Conservation (phyloP, 1,140 invertebrate genomes). For the Calephelis nemesis region DNA sequence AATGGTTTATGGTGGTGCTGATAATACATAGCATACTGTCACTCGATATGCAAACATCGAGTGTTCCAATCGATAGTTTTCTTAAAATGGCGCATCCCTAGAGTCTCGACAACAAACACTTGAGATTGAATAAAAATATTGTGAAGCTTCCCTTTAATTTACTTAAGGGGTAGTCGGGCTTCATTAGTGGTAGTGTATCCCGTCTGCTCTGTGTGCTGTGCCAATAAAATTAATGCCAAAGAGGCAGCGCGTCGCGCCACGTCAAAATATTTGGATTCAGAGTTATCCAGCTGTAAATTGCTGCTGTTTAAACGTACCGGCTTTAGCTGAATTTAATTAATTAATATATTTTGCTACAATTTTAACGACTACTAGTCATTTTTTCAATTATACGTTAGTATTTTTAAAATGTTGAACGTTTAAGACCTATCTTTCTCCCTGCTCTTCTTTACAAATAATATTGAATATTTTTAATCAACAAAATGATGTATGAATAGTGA, state of each 20-base stretch:
- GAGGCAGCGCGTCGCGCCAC: neutral
- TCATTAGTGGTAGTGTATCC: constrained; percentile 14
- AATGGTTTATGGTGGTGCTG: too few relatives aligned
- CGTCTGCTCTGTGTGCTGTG: neutral
- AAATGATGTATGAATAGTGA: too few relatives aligned
- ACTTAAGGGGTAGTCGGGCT: constrained; percentile 2
- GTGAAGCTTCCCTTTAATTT: neutral
- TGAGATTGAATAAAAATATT: constrained; percentile 2
- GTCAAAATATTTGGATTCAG: constrained; percentile 2
- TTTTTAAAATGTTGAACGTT: too few relatives aligned
- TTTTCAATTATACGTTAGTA: neutral
- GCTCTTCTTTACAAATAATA: too few relatives aligned
- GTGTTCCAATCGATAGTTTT: too few relatives aligned
- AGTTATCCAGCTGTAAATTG: neutral
- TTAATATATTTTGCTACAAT: neutral
- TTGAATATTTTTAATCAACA: too few relatives aligned
- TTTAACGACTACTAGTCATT: neutral
- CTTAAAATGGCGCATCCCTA: neutral
- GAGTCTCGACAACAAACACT: constrained; percentile 1
- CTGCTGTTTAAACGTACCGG: neutral
- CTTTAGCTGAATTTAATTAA: neutral
- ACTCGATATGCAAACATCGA: too few relatives aligned
- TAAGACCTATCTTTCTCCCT: too few relatives aligned
- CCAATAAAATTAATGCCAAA: constrained; percentile 2
- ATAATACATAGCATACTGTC: too few relatives aligned